Base-by-base conservation (phyloP, 2,888 invertebrate species). In the Dryococelus australis region DNA sequence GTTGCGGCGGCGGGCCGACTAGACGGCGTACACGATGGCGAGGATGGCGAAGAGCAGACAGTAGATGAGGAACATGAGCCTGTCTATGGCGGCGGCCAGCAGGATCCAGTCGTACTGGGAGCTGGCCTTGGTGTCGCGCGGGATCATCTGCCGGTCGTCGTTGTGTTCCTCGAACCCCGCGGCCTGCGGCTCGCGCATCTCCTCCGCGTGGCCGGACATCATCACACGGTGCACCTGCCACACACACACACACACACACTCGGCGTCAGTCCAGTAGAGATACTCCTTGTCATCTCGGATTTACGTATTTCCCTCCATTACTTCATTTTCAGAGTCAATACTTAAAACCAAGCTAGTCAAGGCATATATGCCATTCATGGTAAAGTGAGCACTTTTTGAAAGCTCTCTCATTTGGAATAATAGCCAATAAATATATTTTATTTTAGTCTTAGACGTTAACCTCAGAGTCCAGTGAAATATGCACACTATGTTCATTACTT, bases 61-160 rank as follows among this genome's bases (percentile, higher is more conserved):
- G 90, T 95, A 95, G 86, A 94, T 90, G 81, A 94, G 88, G 90
- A 95, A 95, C 8, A 93, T 93, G 85, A 95, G 91, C 86, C 95
- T 93, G 91, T 96, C 95, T 87, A 96, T 93, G 13, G 95, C 94
- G 3, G 94, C 94, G 47, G 95, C 95, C 84, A 95, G 90, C 24
- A 95, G 91, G n/a, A 94, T 92, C 95, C 95, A 96, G 90, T 95
- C 95, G 35, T 87, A 85, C 65, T 94, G 93, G 27, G 88, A 87
- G 9, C 88, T 89, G 0, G 91, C 88, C 28, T 81, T 43, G 43
- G 86, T 24, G 9, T 83, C 83, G 26, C 84, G 81, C 20, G 43
- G 65, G 43, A 92, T 91, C 78, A 92, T 92, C 80, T 92, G 92
- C 87, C 92, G 91, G 86, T 93, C 92, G 80, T 93, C 92, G 12